Conservation (phyloP, 2,888 invertebrate species). For the Agrochola macilenta region DNA sequence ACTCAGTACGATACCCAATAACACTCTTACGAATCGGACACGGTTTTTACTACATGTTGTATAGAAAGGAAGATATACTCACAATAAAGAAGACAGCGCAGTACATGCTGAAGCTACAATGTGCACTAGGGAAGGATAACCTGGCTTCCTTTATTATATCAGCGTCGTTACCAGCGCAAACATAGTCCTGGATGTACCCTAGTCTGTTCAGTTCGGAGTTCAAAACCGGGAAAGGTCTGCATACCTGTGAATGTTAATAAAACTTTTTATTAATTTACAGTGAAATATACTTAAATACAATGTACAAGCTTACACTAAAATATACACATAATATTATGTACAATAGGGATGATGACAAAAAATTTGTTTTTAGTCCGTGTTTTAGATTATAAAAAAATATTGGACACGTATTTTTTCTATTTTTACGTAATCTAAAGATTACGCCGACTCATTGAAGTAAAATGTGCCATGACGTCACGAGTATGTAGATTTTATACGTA, state of each 20-base stretch:
- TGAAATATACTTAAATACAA: not conserved
- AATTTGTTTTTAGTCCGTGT: too few relatives aligned
- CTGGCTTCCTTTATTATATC: conserved; percentile 89
- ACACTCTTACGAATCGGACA: too few relatives aligned
- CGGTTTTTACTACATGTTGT: too few relatives aligned
- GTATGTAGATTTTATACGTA: too few relatives aligned
- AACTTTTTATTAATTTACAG: not conserved
- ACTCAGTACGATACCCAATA: too few relatives aligned
- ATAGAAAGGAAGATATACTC: conserved; percentile 77
- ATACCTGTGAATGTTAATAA: conserved; percentile 82
- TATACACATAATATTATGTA: not conserved
- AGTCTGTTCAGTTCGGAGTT: conserved; percentile 81
- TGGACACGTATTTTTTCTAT: too few relatives aligned
- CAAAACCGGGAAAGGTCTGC: conserved; percentile 90
- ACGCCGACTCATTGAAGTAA: too few relatives aligned
- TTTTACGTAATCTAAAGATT: too few relatives aligned
- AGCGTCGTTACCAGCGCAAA: conserved; percentile 73
- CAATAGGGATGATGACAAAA: too few relatives aligned
- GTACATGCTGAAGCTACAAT: conserved; percentile 86
- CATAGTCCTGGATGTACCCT: conserved; percentile 86
- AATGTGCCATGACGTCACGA: too few relatives aligned
- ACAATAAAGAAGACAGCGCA: conserved; percentile 93
- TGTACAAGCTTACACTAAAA: not conserved
- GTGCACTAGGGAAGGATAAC: conserved; percentile 90
- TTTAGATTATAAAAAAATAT: too few relatives aligned